These are phyloP conservation scores for Cydia splendana DNA, from an alignment of 1,140 invertebrate species.

Conservation along the genomic window DNA sequence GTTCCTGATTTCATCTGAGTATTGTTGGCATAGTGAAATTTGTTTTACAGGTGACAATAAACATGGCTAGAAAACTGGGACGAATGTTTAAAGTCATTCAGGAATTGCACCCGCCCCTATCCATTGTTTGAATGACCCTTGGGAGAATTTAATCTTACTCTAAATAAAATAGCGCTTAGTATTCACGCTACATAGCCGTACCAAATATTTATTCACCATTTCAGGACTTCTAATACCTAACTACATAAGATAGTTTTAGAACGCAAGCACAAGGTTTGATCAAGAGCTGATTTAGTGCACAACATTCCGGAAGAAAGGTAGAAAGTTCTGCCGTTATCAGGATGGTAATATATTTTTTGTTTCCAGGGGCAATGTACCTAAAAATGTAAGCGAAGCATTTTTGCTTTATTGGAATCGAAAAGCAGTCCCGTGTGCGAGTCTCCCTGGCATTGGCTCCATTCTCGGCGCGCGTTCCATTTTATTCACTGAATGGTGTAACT, in stretches of 20 bases:
- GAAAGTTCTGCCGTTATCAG: not conserved
- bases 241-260: no score
- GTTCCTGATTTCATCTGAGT: not conserved
- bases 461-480: not conserved
- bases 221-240: no score
- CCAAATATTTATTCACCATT: no score
- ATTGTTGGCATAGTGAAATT: not conserved
- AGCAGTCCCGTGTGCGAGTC: not conserved
- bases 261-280: no score
- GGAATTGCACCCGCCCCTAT: not conserved
- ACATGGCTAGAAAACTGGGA: not conserved
- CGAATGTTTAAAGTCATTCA: not conserved
- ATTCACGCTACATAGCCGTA: no score
- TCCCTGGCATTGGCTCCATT: not conserved
- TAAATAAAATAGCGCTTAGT: not conserved
- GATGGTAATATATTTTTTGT: conserved; percentile 1
- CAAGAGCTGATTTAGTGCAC: no score
- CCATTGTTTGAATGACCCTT: not conserved
- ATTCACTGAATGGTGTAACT: conserved; percentile 1
- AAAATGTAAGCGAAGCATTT: conserved; percentile 17
- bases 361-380: not conserved
- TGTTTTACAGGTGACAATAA: not conserved
- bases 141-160: not conserved
- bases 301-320: not conserved
- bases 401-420: conserved; percentile 18